These are phyloP conservation scores for Timema podura DNA, from an alignment of 2,888 invertebrate genomes.

Conservation along the genomic window DNA sequence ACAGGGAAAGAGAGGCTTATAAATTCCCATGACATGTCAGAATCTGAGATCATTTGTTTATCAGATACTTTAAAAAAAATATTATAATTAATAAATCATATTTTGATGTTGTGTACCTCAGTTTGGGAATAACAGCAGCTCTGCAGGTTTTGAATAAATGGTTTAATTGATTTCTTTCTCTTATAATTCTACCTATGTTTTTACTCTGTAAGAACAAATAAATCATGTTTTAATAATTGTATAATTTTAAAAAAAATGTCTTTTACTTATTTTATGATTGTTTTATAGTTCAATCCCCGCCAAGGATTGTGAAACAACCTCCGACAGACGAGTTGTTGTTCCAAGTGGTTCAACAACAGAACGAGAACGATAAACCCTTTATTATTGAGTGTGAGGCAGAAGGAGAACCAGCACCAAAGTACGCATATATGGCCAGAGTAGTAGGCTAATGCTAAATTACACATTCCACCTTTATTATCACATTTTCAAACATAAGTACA, in stretches of 20 bases:
- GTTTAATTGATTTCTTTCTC: background rate
- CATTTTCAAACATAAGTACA: too few relatives aligned
- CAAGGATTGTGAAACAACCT: constrained; percentile 87
- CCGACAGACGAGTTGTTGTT: constrained; percentile 87
- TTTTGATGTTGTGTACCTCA: background rate
- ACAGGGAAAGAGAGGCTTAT: too few relatives aligned
- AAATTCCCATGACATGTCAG: too few relatives aligned
- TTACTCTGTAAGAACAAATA: background rate
- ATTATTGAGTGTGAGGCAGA: constrained; percentile 95
- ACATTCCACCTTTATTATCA: too few relatives aligned
- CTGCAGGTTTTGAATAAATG: background rate
- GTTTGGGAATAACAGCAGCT: background rate
- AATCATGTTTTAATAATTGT: background rate
- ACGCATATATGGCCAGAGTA: constrained; percentile 42
- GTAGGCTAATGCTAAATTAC: too few relatives aligned
- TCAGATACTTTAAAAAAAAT: background rate
- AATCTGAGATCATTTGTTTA: too few relatives aligned
- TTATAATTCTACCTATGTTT: background rate
- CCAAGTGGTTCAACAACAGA: constrained; percentile 76
- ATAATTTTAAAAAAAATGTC: constrained; percentile 17
- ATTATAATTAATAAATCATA: background rate
- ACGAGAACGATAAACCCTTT: constrained; percentile 89
- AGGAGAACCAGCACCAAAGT: constrained; percentile 92
- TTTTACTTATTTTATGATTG: constrained; percentile 30
- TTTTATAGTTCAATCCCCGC: constrained; percentile 76